Evolutionary conservation across 1,140 invertebrate genomes (phyloP), one percentile per base, ranked within the genome.

Genomic region (Bombus pyrosoma): DNA sequence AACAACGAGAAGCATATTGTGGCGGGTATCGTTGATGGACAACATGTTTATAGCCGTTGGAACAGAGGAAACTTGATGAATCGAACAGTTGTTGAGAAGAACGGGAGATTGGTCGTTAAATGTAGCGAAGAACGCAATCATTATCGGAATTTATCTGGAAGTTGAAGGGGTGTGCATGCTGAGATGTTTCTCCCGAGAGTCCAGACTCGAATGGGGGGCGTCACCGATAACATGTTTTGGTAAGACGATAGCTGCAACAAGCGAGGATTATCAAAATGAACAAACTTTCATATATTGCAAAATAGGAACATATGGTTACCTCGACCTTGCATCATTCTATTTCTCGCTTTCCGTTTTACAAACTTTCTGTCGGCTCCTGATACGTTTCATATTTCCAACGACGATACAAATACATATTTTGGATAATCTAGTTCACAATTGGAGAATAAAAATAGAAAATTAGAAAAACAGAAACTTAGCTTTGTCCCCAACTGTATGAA

Each of bases 201-300:
- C 73, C 89, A 90, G 78, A 76, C 62, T 22, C 83, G 39, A 69
- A 81, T 47, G 87, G 87, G 59, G 79, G 90, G 90, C 90, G 90
- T 91, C 34, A 71, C 39, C 84, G 90, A 91, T 91, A 91, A 80
- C 43, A 69, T 78, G 86, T 91, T 91, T 89, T 87, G 87, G 90
- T 73, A 89, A 91, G 43, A 83, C 57, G 88, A 89, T 89, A 89
- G 28, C 64, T 69, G 78, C 10, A 62, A 59, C 77, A 34, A 81
- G 13, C 41, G 53, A 0, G 43, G 47, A 86, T 86, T 66, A 76
- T 82, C 41, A 71, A 57, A 59, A 86, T 37, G 15, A 66, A 37
- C 3, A 22, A n/a, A 75, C 32, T 47, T 79, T 39, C 9, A 28
- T 8, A 9, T 12, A 34, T 64, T 37, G 57, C 59, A 71, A 71